Evolutionary conservation across 1,140 invertebrate genomes (phyloP).

Genomic region (Papilio xuthus): DNA sequence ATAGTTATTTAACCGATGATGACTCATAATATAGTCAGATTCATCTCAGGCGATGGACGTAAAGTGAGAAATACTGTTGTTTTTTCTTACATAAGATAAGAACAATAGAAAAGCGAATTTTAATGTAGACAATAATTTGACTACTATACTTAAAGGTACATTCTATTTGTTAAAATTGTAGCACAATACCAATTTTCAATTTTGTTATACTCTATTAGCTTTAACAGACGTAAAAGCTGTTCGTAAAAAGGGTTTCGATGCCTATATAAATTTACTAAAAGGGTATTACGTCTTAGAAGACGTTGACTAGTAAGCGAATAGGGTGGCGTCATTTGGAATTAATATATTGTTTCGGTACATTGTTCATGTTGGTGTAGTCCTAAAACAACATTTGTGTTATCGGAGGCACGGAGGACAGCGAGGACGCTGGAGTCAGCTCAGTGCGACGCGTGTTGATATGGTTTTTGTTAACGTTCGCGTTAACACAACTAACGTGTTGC

Average conservation of each 20-base stretch:
- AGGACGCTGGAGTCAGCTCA: constrained; percentile 34
- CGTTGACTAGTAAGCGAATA: constrained; percentile 38
- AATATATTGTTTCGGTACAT: constrained; percentile 53
- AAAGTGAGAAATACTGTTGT: background rate
- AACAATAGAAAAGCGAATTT: background rate
- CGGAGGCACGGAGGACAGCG: constrained; percentile 7
- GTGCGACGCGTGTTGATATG: constrained; percentile 24
- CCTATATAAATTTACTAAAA: constrained; percentile 10
- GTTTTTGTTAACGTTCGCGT: constrained; percentile 16
- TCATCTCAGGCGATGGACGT: background rate
- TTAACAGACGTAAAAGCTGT: background rate
- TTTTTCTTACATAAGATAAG: background rate
- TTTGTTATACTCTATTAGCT: background rate
- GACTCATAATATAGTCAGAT: background rate
- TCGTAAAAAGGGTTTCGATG: background rate
- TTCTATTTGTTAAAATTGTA: background rate
- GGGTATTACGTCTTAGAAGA: constrained; percentile 21
- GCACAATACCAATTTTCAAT: background rate
- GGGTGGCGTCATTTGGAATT: constrained; percentile 57
- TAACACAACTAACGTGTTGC: background rate
- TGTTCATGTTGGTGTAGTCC: constrained; percentile 52
- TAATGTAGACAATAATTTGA: background rate
- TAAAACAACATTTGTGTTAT: constrained; percentile 59
- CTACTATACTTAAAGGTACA: too few species aligned
- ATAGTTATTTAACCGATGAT: constrained; percentile 1